Conservation (phyloP, 2,888 invertebrate genomes). For the Micropterix aruncella region DNA sequence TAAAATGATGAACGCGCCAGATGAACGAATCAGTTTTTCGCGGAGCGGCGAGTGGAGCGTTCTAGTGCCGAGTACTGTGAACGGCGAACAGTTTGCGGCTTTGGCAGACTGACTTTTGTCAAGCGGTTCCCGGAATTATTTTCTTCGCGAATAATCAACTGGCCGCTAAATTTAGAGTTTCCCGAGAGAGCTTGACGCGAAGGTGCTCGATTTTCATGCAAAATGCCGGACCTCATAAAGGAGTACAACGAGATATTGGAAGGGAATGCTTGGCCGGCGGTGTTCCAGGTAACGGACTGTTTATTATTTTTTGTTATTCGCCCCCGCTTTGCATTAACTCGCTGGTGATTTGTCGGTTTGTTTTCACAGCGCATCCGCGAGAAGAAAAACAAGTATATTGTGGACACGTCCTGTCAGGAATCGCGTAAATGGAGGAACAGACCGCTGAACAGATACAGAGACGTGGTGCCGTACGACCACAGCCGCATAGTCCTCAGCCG, state of each 20-base stretch:
- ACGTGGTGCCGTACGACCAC: slow-evolving; percentile 94
- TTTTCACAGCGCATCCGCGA: not conserved
- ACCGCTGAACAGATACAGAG: slow-evolving; percentile 79
- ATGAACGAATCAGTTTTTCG: too few species aligned
- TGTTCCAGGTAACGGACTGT: not conserved
- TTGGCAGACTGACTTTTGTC: not conserved
- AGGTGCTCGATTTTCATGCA: too few species aligned
- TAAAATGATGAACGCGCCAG: too few species aligned
- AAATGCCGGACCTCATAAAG: not conserved
- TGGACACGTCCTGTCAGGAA: slow-evolving; percentile 32
- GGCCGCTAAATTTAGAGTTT: too few species aligned
- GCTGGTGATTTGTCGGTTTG: too few species aligned
- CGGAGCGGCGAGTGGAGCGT: too few species aligned
- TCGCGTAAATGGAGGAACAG: slow-evolving; percentile 68
- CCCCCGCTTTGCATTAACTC: too few species aligned
- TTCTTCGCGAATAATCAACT: too few species aligned
- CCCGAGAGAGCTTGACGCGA: too few species aligned
- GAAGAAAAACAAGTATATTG: not conserved
- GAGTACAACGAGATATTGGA: not conserved
- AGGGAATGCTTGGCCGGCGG: not conserved
- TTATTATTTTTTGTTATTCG: too few species aligned
- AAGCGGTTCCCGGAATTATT: not conserved
- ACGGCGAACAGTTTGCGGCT: too few species aligned
- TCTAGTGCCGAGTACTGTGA: too few species aligned
- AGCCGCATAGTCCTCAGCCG: slow-evolving; percentile 68